These are phyloP conservation scores for Redunca redunca DNA, from an alignment of 2,113 vertebrate species.

Conservation along the genomic window DNA sequence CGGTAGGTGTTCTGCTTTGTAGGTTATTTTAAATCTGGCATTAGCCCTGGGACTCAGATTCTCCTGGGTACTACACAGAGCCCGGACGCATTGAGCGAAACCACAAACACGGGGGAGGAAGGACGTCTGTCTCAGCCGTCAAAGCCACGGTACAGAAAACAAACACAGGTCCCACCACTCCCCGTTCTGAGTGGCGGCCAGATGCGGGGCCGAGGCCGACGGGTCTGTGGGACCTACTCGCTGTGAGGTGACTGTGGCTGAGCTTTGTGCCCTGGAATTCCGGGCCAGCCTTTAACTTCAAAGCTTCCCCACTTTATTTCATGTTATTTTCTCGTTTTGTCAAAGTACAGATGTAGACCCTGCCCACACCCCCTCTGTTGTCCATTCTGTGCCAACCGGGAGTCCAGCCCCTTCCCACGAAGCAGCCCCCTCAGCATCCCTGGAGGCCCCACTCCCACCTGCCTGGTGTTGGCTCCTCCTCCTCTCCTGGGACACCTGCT, in stretches of 20 bases:
- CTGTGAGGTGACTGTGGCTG: not conserved
- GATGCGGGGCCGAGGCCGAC: not conserved
- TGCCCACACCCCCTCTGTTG: accelerated
- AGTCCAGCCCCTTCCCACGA: not conserved
- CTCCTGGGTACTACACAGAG: not conserved
- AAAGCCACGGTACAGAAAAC: not conserved
- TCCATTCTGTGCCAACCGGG: not conserved
- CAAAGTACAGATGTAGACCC: not conserved
- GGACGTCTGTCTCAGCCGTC: not conserved
- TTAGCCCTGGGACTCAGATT: not conserved
- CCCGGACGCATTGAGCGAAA: not conserved
- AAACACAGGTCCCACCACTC: not conserved
- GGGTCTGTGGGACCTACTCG: accelerated
- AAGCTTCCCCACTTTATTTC: slow-evolving; percentile 30
- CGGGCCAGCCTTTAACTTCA: slow-evolving; percentile 9
- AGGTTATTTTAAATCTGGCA: not conserved
- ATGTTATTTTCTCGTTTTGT: not conserved
- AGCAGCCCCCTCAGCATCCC: not conserved
- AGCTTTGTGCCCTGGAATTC: not conserved
- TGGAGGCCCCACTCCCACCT: not conserved
- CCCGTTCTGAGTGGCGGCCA: not conserved
- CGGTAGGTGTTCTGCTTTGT: not conserved
- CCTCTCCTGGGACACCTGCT: not conserved
- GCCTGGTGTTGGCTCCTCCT: not conserved
- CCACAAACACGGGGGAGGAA: not conserved